A percentile compares a stretch with the other conserved stretches of the same genome.
Evolutionary conservation across 2,888 invertebrate species (phyloP).

Genomic region (Osedax frankpressi): DNA sequence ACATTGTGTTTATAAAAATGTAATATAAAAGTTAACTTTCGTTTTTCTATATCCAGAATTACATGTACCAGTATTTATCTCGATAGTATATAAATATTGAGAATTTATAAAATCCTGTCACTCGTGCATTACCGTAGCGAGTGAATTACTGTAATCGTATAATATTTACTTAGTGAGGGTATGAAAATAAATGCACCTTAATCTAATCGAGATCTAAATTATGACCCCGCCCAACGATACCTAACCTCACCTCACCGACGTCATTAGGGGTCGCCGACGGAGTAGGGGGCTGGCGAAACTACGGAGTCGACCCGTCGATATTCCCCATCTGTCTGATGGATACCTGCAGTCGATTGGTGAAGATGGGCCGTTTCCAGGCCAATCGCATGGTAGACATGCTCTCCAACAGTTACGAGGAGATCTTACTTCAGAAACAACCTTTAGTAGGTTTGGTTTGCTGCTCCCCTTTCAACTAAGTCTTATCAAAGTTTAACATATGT

Average conservation of each 20-base stretch:
- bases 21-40: no score
- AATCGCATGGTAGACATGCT: conserved; percentile 71
- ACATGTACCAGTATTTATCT: no score
- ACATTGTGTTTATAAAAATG: no score
- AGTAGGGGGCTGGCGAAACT: conserved; percentile 93
- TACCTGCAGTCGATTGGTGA: conserved; percentile 80
- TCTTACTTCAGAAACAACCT: conserved; percentile 64
- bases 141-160: no score
- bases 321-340: conserved; percentile 87
- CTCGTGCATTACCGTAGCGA: no score
- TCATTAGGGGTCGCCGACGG: conserved; percentile 97
- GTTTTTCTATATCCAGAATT: no score
- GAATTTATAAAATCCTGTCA: no score
- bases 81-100: no score
- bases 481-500: no score
- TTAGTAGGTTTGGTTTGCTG: conserved; percentile 83
- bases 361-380: conserved; percentile 68
- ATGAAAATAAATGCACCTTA: no score
- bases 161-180: conserved; percentile 27
- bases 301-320: conserved; percentile 91
- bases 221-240: background rate
- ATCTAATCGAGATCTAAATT: no score
- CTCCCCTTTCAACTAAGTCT: no score
- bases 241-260: background rate
- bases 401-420: conserved; percentile 78